Conservation (phyloP, 2,797 vertebrate genomes). For the Onychomys arenicola region DNA sequence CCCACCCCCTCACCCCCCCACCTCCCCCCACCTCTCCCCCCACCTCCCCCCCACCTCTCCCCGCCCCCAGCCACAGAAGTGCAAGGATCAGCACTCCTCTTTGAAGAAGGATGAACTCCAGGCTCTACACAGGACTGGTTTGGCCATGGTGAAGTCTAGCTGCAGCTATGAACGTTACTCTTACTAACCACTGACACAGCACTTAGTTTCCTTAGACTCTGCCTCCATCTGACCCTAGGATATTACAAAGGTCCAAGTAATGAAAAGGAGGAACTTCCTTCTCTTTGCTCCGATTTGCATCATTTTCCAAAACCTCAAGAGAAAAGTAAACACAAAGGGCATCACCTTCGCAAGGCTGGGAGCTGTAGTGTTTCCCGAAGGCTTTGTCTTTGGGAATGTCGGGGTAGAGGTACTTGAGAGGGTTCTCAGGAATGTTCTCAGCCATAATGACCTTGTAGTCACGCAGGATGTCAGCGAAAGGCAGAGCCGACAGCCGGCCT, state of each 20-base stretch:
- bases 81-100: not conserved
- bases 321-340: slow-evolving; percentile 49
- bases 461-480: slow-evolving; percentile 96
- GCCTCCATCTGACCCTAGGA: not conserved
- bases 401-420: slow-evolving; percentile 97
- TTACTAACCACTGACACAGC: not conserved
- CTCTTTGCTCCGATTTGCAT: not conserved
- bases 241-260: not conserved
- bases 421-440: slow-evolving; percentile 95
- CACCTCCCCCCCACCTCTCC: not conserved
- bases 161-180: not conserved
- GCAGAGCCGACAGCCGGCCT: slow-evolving; percentile 93
- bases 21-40: too few relatives aligned
- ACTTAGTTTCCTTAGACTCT: slow-evolving; percentile 3
- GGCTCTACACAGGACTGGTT: not conserved
- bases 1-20: too few relatives aligned
- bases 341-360: slow-evolving; percentile 94
- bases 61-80: not conserved
- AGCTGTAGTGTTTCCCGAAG: slow-evolving; percentile 97
- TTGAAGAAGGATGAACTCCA: not conserved
- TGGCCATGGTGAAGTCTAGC: rapidly evolving
- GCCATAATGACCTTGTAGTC: slow-evolving; percentile 98
- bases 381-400: slow-evolving; percentile 98
- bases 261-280: slow-evolving; percentile 13
- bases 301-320: slow-evolving; percentile 47